These are phyloP conservation scores for Discoglossus pictus DNA, from an alignment of 2,797 vertebrate genomes.

Conservation along the genomic window DNA sequence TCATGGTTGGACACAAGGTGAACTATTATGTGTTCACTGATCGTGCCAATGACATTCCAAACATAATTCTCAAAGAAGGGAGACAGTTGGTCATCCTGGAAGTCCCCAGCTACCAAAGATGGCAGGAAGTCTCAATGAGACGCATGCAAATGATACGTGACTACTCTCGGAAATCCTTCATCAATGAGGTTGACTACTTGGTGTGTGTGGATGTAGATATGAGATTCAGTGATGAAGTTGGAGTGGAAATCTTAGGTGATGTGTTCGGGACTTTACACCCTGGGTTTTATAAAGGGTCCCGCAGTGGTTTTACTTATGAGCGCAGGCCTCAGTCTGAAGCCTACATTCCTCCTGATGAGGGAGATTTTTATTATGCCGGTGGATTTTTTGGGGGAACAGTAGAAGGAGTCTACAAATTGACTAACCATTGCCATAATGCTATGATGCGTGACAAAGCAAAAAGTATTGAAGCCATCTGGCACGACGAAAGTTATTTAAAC, in stretches of 20 bases:
- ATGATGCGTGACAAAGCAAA: constrained; percentile 61
- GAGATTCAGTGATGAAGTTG: constrained; percentile 61
- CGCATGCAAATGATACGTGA: constrained; percentile 68
- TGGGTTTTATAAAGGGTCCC: constrained; percentile 58
- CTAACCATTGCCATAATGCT: constrained; percentile 61
- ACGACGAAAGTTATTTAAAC: constrained; percentile 79
- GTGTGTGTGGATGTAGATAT: constrained; percentile 64
- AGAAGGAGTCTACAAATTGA: constrained; percentile 64
- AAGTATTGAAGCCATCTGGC: constrained; percentile 73
- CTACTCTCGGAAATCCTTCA: constrained; percentile 56
- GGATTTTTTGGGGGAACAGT: constrained; percentile 72
- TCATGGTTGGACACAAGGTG: constrained; percentile 62
- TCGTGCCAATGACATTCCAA: constrained; percentile 44
- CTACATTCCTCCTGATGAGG: constrained; percentile 60
- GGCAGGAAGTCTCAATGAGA: constrained; percentile 74
- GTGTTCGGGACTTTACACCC: constrained; percentile 70
- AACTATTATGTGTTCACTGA: constrained; percentile 67
- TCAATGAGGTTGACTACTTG: constrained; percentile 53
- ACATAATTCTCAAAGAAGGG: constrained; percentile 22
- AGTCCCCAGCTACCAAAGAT: constrained; percentile 58
- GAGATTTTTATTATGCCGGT: constrained; percentile 77
- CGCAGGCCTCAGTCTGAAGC: constrained; percentile 62
- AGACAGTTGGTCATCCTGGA: constrained; percentile 49
- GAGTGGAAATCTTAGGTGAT: constrained; percentile 67
- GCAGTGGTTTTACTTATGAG: constrained; percentile 66